A percentile compares a stretch with the other conserved stretches of the same genome.
phyloP scores from a whole-genome alignment of 2,888 invertebrate species.

The Iselma pallidipennis region DNA sequence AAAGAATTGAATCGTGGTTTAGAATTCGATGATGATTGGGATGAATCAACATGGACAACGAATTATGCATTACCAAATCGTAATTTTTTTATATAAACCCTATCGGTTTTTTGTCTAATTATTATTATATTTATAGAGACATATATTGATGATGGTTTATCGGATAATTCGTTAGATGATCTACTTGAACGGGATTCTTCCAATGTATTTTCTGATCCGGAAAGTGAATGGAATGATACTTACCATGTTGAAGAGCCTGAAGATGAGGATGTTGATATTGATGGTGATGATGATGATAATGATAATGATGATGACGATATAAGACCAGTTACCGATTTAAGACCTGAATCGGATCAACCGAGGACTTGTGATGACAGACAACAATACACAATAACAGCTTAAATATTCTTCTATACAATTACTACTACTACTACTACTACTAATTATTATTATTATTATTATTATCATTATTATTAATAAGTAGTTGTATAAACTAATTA shows the following conservation, averaged over 20 bases:
- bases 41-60: conserved; percentile 52
- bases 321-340: conserved; percentile 53
- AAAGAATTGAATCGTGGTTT: conserved; percentile 65
- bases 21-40: conserved; percentile 69
- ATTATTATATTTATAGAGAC: background rate
- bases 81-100: conserved; percentile 25
- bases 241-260: conserved; percentile 49
- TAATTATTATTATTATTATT: background rate
- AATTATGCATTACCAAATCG: conserved; percentile 32
- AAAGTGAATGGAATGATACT: conserved; percentile 67
- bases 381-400: background rate
- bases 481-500: background rate
- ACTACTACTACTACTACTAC: background rate
- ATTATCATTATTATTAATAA: background rate
- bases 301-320: too few relatives aligned
- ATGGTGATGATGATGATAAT: background rate
- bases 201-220: conserved; percentile 71
- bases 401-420: background rate
- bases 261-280: conserved; percentile 32
- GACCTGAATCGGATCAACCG: conserved; percentile 63
- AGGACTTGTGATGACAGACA: background rate
- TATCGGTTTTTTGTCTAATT: too few relatives aligned
- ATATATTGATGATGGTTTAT: background rate
- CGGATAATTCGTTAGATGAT: conserved; percentile 58
- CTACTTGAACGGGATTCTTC: conserved; percentile 58